Base-by-base conservation (phyloP, 2,888 invertebrate genomes). In the Drosophila helvetica region DNA sequence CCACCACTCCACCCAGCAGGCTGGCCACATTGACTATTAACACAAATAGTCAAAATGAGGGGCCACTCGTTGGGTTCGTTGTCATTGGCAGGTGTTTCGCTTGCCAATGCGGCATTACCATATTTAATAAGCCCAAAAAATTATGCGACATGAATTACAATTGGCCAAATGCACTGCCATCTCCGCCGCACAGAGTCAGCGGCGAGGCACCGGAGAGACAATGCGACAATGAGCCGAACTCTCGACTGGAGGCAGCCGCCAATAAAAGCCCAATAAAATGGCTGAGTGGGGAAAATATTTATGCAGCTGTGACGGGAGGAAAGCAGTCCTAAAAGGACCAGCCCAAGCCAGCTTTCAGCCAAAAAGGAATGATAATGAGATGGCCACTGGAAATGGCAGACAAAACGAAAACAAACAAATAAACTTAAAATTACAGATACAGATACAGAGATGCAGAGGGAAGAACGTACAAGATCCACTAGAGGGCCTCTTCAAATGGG, bases 21-120 rank as follows among this genome's bases (percentile, higher is more conserved):
- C n/a, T n/a, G n/a, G n/a, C n/a, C n/a, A n/a, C n/a, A n/a, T 46
- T 60, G 54, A 55, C 58, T 65, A 81, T 81, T 76, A 80, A 69
- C 73, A 71, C 63, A 65, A 75, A 78, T 63, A 65, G 53, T 33
- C 58, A 50, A 66, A 68, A 64, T 64, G 68, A 60, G 58, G 59
- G 70, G 70, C 52, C 43, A 38, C 38, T 30, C 46, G 33, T 4
- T 33, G 46, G 62, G 50, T 33, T 53, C 22, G 18, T 18, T 42
- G 38, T 52, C 54, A 60, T 38, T 69, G 60, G 64, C 78, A 80
- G 80, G 80, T 77, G 78, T 69, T 77, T 52, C 33, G 47, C 47
- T 33, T 59, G 47, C 25, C 75, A 55, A 18, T 65, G 59, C 54
- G 59, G 61, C 69, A 74, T 74, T 74, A 69, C 75, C 75, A 75